A percentile compares a stretch with the other conserved stretches of the same genome.
These are phyloP conservation scores for Scrobipalpa costella DNA, from an alignment of 2,888 invertebrate species.

Conservation along the genomic window DNA sequence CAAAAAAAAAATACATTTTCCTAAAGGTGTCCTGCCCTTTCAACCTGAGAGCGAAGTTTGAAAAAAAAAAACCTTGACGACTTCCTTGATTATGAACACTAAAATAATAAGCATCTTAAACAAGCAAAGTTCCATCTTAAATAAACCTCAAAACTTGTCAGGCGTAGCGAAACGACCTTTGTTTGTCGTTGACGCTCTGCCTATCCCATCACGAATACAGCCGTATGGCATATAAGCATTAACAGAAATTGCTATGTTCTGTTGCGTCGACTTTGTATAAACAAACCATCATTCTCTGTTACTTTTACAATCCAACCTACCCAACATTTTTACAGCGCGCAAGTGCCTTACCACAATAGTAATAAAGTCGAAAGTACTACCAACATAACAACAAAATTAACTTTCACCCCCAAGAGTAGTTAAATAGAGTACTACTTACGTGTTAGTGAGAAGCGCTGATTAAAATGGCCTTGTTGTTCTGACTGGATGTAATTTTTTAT, in stretches of 20 bases:
- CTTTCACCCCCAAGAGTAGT: neutral
- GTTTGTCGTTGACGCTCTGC: too few species aligned
- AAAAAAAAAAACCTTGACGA: too few species aligned
- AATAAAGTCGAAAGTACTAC: slow-evolving; percentile 9
- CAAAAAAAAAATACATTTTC: too few species aligned
- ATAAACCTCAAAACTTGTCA: too few species aligned
- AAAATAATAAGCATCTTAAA: too few species aligned
- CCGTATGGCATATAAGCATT: too few species aligned
- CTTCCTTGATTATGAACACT: too few species aligned
- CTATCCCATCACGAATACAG: too few species aligned
- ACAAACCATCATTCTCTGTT: neutral
- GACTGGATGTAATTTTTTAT: neutral
- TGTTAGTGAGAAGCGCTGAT: slow-evolving; percentile 2
- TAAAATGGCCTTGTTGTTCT: neutral
- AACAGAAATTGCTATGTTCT: neutral
- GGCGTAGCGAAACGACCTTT: too few species aligned
- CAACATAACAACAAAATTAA: slow-evolving; percentile 13
- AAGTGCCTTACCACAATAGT: slow-evolving; percentile 1
- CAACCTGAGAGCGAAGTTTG: too few species aligned
- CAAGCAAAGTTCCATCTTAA: too few species aligned
- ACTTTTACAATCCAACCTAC: slow-evolving; percentile 8
- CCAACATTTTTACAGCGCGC: slow-evolving; percentile 5
- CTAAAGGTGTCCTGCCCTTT: too few species aligned
- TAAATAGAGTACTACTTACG: slow-evolving; percentile 5
- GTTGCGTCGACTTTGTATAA: neutral